These are phyloP conservation scores for Gopherus evgoodei DNA, from an alignment of 2,113 vertebrate genomes.

Conservation along the genomic window DNA sequence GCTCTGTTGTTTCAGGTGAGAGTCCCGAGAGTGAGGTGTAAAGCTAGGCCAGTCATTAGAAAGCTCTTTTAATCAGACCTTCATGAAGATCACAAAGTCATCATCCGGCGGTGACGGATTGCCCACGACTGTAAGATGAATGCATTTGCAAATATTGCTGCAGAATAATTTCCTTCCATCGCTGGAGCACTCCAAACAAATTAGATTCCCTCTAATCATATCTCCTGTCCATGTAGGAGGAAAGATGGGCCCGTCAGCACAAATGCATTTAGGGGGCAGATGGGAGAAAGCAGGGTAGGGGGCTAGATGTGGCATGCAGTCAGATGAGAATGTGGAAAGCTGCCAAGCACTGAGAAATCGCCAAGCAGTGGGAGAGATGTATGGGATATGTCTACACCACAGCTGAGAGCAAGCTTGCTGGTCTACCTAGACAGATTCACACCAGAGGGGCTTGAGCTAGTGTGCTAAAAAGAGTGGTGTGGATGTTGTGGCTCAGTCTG, in stretches of 20 bases:
- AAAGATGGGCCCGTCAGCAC: constrained; percentile 76
- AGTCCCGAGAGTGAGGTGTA: constrained; percentile 4
- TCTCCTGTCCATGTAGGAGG: constrained; percentile 76
- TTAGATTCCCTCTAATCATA: constrained; percentile 85
- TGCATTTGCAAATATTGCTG: constrained; percentile 85
- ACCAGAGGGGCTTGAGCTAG: neutral
- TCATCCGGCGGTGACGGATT: constrained; percentile 68
- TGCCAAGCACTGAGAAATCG: constrained; percentile 25
- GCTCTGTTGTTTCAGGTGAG: constrained; percentile 3
- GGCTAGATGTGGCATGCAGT: constrained; percentile 45
- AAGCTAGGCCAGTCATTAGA: constrained; percentile 66
- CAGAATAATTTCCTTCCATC: constrained; percentile 83
- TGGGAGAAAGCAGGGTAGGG: constrained; percentile 18
- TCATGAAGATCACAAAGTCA: constrained; percentile 77
- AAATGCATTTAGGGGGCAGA: constrained; percentile 66
- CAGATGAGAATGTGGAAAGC: constrained; percentile 40
- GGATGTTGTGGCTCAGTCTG: neutral
- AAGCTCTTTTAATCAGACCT: constrained; percentile 74
- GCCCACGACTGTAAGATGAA: constrained; percentile 79
- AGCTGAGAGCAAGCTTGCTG: neutral
- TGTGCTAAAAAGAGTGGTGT: neutral
- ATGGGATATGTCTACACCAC: rapidly evolving
- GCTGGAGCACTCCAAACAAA: constrained; percentile 83
- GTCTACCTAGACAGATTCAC: neutral
- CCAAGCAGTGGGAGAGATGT: neutral